Percentiles rank a stretch among this genome's conserved stretches.
phyloP scores from a whole-genome alignment of 2,888 invertebrate genomes.

The Siphlonurus alternatus region DNA sequence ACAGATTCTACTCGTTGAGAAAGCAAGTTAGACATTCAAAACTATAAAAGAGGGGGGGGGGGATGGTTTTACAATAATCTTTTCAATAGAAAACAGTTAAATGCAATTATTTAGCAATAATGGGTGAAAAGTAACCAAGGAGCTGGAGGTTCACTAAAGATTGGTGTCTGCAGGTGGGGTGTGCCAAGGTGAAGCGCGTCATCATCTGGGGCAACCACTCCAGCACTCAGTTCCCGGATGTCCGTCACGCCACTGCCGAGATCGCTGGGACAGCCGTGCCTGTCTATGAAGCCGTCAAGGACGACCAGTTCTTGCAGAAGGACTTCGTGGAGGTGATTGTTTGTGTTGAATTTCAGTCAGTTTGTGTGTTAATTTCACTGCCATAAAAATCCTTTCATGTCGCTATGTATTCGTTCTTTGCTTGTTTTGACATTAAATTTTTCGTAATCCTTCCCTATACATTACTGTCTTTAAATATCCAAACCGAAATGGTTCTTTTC shows the following conservation, averaged over 20 bases:
- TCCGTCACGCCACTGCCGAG: constrained; percentile 43
- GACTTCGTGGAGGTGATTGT: constrained; percentile 51
- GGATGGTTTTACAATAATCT: too few relatives aligned
- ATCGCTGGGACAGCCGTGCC: constrained; percentile 37
- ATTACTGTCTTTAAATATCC: too few relatives aligned
- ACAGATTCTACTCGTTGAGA: too few relatives aligned
- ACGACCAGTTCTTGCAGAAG: constrained; percentile 63
- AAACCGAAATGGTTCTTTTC: too few relatives aligned
- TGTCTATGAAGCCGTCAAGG: constrained; percentile 55
- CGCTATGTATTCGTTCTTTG: not conserved
- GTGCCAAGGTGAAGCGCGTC: constrained; percentile 60
- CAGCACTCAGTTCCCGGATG: constrained; percentile 95
- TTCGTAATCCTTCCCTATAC: too few relatives aligned
- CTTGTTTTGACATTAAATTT: too few relatives aligned
- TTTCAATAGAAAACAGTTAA: too few relatives aligned
- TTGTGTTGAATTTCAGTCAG: not conserved
- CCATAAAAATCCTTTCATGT: not conserved
- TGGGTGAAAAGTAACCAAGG: too few relatives aligned
- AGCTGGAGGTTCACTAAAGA: too few relatives aligned
- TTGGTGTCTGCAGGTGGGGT: not conserved
- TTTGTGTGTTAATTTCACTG: not conserved
- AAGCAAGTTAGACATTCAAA: too few relatives aligned
- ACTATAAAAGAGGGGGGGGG: too few relatives aligned
- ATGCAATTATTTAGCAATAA: too few relatives aligned
- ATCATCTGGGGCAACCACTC: constrained; percentile 99